These are phyloP conservation scores for Hyla sarda DNA, from an alignment of 2,113 vertebrate genomes.

Conservation along the genomic window DNA sequence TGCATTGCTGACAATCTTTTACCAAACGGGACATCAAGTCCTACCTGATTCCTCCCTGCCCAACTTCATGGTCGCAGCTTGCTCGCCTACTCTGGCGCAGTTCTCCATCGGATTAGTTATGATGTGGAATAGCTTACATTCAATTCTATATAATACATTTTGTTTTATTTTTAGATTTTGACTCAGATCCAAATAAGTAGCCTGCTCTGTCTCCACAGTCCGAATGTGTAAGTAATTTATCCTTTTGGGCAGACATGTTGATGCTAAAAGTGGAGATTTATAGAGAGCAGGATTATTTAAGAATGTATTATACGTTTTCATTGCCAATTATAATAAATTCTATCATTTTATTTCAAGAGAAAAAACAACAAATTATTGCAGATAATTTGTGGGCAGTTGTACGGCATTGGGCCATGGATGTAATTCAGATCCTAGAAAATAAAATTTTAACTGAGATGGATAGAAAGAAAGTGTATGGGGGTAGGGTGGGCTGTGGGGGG, in stretches of 20 bases:
- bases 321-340: conserved; percentile 29
- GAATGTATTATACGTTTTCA: conserved; percentile 16
- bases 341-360: conserved; percentile 4
- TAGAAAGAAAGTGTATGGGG: neutral
- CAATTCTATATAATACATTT: neutral
- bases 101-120: neutral
- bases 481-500: no score
- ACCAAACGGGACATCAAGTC: no score
- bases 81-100: neutral
- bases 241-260: neutral
- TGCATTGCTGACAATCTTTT: no score
- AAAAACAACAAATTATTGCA: neutral
- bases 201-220: neutral
- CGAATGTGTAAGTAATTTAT: neutral
- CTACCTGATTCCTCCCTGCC: no score
- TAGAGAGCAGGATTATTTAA: conserved; percentile 1
- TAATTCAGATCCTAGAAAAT: neutral
- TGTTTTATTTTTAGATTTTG: neutral
- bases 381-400: neutral
- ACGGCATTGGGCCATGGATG: neutral
- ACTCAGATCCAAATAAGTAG: neutral
- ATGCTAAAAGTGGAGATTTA: conserved; percentile 13
- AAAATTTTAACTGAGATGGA: neutral
- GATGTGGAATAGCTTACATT: neutral
- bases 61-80: no score